Conservation (phyloP, 2,797 vertebrate species). For the Apodemus agrarius region DNA sequence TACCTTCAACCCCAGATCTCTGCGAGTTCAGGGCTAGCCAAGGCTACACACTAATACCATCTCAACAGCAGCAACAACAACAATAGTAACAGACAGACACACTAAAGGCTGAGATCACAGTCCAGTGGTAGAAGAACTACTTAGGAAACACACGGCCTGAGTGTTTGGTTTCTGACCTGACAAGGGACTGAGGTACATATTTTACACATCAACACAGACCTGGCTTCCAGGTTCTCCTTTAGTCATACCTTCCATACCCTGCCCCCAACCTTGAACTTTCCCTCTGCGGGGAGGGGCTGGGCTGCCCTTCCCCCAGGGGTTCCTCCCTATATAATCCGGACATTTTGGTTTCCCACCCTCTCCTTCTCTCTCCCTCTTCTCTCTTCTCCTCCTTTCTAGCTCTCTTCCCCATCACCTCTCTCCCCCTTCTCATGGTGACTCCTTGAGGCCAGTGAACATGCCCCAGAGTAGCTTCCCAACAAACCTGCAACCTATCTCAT, state of each 20-base stretch:
- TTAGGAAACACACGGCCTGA: neutral
- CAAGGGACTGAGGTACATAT: neutral
- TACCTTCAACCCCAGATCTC: neutral
- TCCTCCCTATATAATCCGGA: neutral
- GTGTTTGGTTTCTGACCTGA: neutral
- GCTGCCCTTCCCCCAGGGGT: too few relatives aligned
- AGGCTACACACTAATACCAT: neutral
- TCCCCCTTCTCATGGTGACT: neutral
- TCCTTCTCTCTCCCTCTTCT: neutral
- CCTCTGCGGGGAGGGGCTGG: neutral
- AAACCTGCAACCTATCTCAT: neutral
- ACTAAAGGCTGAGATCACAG: neutral
- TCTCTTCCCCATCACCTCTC: neutral
- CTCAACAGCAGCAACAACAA: neutral
- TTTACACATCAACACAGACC: neutral
- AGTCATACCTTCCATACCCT: neutral
- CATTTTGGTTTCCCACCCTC: neutral
- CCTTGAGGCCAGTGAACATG: neutral
- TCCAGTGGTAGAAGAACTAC: neutral
- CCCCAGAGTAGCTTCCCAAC: neutral
- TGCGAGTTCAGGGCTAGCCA: neutral
- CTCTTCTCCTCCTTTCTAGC: neutral
- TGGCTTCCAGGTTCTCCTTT: neutral
- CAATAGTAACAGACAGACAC: neutral
- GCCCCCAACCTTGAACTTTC: neutral